Evolutionary conservation across 2,113 vertebrate genomes (phyloP).

Genomic region (Triplophysa rosa): DNA sequence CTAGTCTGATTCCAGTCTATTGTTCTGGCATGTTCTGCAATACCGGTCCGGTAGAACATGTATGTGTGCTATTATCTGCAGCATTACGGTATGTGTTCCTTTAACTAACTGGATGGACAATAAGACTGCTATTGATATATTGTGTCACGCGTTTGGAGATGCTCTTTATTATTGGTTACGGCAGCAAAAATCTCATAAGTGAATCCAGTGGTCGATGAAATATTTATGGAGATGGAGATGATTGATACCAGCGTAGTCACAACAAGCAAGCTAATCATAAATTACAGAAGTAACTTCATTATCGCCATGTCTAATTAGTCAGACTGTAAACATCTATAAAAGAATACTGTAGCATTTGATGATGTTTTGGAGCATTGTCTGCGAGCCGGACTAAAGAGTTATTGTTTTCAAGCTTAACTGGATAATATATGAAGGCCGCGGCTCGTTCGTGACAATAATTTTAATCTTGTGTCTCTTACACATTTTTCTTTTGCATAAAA

Average conservation of each 20-base stretch:
- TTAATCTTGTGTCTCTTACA: constrained; percentile 65
- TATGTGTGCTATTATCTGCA: not conserved
- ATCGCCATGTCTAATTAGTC: constrained; percentile 46
- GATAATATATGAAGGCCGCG: constrained; percentile 60
- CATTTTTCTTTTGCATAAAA: constrained; percentile 75
- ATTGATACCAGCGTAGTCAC: constrained; percentile 39
- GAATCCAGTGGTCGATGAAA: constrained; percentile 29
- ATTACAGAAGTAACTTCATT: constrained; percentile 50
- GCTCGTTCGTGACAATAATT: constrained; percentile 68
- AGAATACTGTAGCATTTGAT: constrained; percentile 39
- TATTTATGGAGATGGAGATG: constrained; percentile 24
- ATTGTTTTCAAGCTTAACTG: constrained; percentile 60
- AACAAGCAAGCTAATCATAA: constrained; percentile 47
- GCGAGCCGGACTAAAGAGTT: constrained; percentile 47
- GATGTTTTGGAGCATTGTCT: constrained; percentile 34
- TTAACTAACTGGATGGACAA: not conserved
- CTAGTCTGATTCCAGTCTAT: constrained; percentile 74
- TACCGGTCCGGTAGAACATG: constrained; percentile 65
- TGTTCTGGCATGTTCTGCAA: constrained; percentile 78
- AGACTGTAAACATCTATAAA: constrained; percentile 53
- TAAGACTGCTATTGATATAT: constrained; percentile 28
- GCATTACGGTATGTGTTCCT: not conserved
- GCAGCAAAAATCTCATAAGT: constrained; percentile 39
- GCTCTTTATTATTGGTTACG: constrained; percentile 37
- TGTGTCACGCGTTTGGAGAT: not conserved